phyloP scores from a whole-genome alignment of 2,797 vertebrate genomes.

The Muscicapa comitata region DNA sequence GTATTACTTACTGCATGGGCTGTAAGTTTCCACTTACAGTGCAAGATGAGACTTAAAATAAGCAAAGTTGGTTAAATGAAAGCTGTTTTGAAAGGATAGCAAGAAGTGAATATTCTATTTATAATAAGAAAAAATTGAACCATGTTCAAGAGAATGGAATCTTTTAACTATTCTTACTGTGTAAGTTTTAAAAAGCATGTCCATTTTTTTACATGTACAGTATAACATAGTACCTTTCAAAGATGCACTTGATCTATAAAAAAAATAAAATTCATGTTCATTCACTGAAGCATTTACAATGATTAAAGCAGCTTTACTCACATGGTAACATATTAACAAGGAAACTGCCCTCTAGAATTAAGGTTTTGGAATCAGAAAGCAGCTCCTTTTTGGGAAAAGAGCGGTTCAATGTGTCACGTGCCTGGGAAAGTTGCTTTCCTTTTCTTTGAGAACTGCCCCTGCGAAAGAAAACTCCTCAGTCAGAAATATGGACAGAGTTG shows the following conservation, averaged over 20 bases:
- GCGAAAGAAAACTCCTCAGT: neutral
- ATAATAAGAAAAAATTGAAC: neutral
- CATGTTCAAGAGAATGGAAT: neutral
- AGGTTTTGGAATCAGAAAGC: neutral
- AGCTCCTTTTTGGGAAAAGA: neutral
- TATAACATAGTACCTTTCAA: neutral
- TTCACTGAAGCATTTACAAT: neutral
- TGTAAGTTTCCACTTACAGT: neutral
- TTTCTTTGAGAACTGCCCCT: neutral
- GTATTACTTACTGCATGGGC: neutral
- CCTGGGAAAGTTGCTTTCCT: neutral
- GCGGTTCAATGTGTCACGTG: neutral
- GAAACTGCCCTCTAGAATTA: neutral
- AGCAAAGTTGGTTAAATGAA: neutral
- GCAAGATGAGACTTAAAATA: neutral
- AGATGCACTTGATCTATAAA: neutral
- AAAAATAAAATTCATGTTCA: neutral
- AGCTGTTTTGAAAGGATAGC: neutral
- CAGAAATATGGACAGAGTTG: neutral
- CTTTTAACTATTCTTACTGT: neutral
- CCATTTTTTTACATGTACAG: neutral
- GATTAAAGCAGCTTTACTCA: neutral
- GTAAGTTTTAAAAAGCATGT: neutral
- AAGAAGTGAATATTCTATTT: neutral
- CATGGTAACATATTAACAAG: neutral